Conservation (phyloP, 2,888 invertebrate species). For the Tolmerus cingulatus region DNA sequence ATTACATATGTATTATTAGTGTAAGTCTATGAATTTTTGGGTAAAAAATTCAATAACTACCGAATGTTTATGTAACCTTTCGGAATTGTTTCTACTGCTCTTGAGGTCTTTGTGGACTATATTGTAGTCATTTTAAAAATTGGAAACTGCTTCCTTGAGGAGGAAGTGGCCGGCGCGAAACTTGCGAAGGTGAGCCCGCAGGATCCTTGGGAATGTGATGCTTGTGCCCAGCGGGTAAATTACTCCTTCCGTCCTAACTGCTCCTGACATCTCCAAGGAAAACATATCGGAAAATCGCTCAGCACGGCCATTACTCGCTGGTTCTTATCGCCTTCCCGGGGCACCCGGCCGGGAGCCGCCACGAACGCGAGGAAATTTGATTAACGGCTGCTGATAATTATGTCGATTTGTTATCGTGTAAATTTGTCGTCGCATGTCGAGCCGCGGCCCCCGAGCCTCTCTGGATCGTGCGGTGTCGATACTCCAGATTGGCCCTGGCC, state of each 20-base stretch:
- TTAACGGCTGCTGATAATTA: conserved; percentile 47
- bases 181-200: background rate
- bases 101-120: background rate
- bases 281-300: conserved; percentile 36
- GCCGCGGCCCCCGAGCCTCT: conserved; percentile 8
- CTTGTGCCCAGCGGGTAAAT: background rate
- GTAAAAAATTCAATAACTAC: too few relatives aligned
- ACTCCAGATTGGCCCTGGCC: background rate
- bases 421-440: conserved; percentile 49
- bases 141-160: background rate
- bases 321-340: conserved; percentile 19
- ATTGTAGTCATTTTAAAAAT: background rate
- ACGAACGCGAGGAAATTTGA: conserved; percentile 39
- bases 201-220: background rate
- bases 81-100: too few relatives aligned
- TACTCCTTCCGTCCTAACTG: conserved; percentile 13
- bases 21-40: too few relatives aligned
- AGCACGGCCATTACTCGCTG: conserved; percentile 35
- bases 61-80: too few relatives aligned
- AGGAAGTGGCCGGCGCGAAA: background rate
- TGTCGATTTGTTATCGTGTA: conserved; percentile 47
- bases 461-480: background rate
- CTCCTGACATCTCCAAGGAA: conserved; percentile 10
- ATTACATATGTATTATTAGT: too few relatives aligned
- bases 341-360: background rate